phyloP scores from a whole-genome alignment of 92 coral and sea anemone species.

The Micromussa lordhowensis region DNA sequence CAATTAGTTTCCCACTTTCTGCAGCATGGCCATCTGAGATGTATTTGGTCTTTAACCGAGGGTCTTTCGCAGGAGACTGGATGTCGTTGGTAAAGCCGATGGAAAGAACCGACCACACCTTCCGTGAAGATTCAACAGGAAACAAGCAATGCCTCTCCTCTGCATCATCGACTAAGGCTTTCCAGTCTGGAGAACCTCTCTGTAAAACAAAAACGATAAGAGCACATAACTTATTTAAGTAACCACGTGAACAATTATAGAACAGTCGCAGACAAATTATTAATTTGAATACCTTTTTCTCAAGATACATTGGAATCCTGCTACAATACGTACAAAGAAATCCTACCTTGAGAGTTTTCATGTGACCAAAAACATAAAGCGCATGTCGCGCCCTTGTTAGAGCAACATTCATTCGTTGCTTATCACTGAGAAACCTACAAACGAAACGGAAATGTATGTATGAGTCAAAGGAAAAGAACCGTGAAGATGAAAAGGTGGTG shows the following conservation, averaged over 20 bases:
- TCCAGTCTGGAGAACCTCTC: slow-evolving; percentile 57
- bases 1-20: neutral
- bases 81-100: neutral
- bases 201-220: neutral
- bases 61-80: slow-evolving; percentile 25
- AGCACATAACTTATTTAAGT: neutral
- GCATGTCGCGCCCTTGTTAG: slow-evolving; percentile 94
- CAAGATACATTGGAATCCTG: neutral
- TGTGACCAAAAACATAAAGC: slow-evolving; percentile 79
- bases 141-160: slow-evolving; percentile 34
- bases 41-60: neutral
- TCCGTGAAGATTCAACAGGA: slow-evolving; percentile 20
- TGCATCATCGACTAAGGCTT: slow-evolving; percentile 57
- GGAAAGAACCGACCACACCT: slow-evolving; percentile 25
- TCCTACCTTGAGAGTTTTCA: slow-evolving; percentile 79
- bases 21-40: neutral
- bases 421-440: slow-evolving; percentile 80
- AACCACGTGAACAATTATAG: neutral
- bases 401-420: slow-evolving; percentile 92
- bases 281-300: no score
- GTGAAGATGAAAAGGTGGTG: neutral
- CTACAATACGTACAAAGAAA: neutral
- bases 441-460: neutral
- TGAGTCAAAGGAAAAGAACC: neutral
- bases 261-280: neutral